phyloP scores from a whole-genome alignment of 2,797 vertebrate species.

The Notamacropus eugenii region DNA sequence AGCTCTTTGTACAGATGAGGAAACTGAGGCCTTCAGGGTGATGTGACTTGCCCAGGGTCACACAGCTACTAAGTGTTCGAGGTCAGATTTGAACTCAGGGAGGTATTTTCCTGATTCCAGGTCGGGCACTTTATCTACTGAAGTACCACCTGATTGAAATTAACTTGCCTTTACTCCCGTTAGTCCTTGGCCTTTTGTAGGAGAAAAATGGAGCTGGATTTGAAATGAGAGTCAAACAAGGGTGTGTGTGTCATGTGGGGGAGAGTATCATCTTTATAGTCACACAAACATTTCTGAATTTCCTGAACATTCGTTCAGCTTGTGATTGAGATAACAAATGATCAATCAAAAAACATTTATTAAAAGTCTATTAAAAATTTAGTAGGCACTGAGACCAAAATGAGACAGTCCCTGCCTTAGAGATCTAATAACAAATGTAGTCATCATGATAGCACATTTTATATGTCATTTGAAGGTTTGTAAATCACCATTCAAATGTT shows the following conservation, averaged over 20 bases:
- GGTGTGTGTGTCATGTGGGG: not conserved
- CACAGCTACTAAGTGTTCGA: not conserved
- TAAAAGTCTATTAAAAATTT: not conserved
- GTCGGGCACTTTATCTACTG: not conserved
- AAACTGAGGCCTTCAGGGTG: not conserved
- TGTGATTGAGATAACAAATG: not conserved
- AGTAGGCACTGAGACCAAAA: not conserved
- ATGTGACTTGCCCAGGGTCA: not conserved
- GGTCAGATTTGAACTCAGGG: not conserved
- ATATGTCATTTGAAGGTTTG: not conserved
- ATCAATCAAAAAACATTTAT: not conserved
- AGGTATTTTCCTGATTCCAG: not conserved
- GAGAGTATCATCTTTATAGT: not conserved
- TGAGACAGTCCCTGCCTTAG: not conserved
- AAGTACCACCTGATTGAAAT: not conserved
- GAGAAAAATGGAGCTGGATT: not conserved
- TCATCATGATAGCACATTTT: not conserved
- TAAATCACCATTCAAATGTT: not conserved
- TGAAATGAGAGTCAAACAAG: not conserved
- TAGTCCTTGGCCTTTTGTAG: not conserved
- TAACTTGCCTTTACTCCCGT: not conserved
- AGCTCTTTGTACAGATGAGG: not conserved
- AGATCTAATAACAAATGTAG: not conserved
- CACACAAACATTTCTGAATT: conserved; percentile 13
- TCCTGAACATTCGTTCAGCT: not conserved